Evolutionary conservation across 2,113 vertebrate genomes (phyloP).

Genomic region (Caracal caracal): DNA sequence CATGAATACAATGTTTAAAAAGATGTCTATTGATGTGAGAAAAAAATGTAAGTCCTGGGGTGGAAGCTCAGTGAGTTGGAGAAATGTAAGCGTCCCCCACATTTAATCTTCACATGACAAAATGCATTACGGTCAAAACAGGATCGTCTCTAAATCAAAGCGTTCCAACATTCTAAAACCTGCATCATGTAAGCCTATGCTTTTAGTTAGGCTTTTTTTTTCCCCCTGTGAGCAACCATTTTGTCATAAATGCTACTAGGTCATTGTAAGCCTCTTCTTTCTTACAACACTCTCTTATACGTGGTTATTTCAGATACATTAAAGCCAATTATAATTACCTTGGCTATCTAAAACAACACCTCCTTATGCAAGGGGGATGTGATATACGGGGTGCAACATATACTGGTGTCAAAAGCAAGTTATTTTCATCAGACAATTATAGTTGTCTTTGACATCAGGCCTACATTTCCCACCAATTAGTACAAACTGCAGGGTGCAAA

Average conservation of each 20-base stretch:
- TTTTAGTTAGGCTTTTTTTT: constrained; percentile 80
- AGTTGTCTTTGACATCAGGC: constrained; percentile 87
- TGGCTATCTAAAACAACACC: constrained; percentile 86
- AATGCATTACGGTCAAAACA: constrained; percentile 89
- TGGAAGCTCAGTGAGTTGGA: constrained; percentile 86
- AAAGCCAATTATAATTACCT: constrained; percentile 88
- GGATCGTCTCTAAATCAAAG: constrained; percentile 82
- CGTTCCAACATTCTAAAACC: constrained; percentile 83
- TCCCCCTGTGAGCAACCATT: constrained; percentile 75
- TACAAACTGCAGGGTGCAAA: constrained; percentile 87
- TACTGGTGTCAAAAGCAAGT: constrained; percentile 87
- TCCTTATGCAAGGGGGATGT: constrained; percentile 75
- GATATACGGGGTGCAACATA: constrained; percentile 81
- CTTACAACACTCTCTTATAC: constrained; percentile 77
- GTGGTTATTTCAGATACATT: constrained; percentile 85
- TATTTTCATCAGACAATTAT: constrained; percentile 90
- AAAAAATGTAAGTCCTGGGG: constrained; percentile 84
- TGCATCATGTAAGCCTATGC: constrained; percentile 80
- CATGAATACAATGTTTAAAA: constrained; percentile 87
- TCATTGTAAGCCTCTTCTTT: constrained; percentile 80
- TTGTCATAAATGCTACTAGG: constrained; percentile 82
- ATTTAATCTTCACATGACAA: constrained; percentile 89
- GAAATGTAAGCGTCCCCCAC: constrained; percentile 85
- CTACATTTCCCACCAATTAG: constrained; percentile 89
- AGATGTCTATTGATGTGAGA: constrained; percentile 88